Evolutionary conservation across 2,797 vertebrate species (phyloP).

Genomic region (Cottoperca gobio): DNA sequence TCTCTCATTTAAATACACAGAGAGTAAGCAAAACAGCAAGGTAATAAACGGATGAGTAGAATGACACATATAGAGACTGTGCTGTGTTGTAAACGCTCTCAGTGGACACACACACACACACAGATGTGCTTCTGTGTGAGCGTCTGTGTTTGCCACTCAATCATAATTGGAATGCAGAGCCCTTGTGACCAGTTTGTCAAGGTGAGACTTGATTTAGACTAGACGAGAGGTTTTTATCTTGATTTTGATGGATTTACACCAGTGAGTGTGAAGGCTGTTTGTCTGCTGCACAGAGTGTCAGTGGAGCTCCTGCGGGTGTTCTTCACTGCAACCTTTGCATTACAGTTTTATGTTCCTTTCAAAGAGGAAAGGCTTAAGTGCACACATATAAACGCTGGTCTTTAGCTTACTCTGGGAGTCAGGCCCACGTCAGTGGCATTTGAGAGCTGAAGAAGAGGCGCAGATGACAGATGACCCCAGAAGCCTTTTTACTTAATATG

Average conservation of each 20-base stretch:
- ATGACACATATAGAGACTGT: too few species aligned
- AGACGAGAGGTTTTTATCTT: slow-evolving; percentile 16
- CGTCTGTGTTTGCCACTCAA: slow-evolving; percentile 23
- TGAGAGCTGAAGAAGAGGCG: slow-evolving; percentile 1
- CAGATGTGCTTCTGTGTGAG: not conserved
- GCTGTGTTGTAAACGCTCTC: slow-evolving; percentile 39
- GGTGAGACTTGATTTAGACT: slow-evolving; percentile 48
- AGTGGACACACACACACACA: slow-evolving; percentile 16
- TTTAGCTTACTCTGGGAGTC: slow-evolving; percentile 7
- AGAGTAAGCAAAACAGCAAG: not conserved
- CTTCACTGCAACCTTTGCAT: slow-evolving; percentile 27
- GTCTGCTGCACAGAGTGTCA: slow-evolving; percentile 4
- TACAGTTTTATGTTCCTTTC: slow-evolving; percentile 10
- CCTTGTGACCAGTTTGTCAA: slow-evolving; percentile 44
- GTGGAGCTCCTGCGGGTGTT: slow-evolving; percentile 16
- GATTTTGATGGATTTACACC: slow-evolving; percentile 50
- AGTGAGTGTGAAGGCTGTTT: slow-evolving; percentile 41
- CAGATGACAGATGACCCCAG: not conserved
- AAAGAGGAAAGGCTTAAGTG: not conserved
- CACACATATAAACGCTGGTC: not conserved
- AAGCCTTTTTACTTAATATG: not conserved
- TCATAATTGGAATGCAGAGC: slow-evolving; percentile 39
- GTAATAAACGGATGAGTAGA: not conserved
- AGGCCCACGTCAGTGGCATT: not conserved
- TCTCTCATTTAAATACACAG: not conserved